Conservation (phyloP, 2,797 vertebrate genomes). For the Agapornis canus region DNA sequence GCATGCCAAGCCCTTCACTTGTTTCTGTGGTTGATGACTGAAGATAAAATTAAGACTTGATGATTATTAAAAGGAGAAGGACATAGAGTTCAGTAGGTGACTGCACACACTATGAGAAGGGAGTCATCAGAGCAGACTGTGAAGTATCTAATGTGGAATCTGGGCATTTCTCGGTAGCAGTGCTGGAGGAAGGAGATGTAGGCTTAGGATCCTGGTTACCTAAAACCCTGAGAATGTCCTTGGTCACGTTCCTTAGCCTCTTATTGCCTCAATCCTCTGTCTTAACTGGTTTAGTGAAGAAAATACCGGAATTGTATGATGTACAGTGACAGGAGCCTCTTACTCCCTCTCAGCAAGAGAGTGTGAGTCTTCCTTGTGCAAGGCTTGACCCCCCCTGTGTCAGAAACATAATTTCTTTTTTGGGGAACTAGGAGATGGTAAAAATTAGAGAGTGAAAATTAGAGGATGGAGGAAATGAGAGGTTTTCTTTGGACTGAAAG, state of each 20-base stretch:
- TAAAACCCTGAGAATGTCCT: neutral
- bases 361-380: neutral
- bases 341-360: neutral
- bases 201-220: neutral
- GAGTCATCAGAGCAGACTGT: neutral
- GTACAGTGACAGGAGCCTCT: neutral
- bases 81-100: neutral
- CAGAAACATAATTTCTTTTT: neutral
- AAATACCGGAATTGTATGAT: neutral
- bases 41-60: neutral
- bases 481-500: neutral
- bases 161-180: neutral
- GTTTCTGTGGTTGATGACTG: neutral
- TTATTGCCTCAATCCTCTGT: neutral
- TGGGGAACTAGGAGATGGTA: neutral
- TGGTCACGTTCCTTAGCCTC: neutral
- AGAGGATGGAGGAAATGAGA: neutral
- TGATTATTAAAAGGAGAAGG: slow-evolving; percentile 10
- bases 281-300: neutral
- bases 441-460: neutral
- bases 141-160: neutral
- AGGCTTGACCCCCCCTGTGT: neutral
- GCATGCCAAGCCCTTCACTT: slow-evolving; percentile 21
- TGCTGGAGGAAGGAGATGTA: neutral
- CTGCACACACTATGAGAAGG: neutral